These are phyloP conservation scores for Caenorhabditis becei DNA, from an alignment of 2,888 invertebrate genomes.

Conservation along the genomic window DNA sequence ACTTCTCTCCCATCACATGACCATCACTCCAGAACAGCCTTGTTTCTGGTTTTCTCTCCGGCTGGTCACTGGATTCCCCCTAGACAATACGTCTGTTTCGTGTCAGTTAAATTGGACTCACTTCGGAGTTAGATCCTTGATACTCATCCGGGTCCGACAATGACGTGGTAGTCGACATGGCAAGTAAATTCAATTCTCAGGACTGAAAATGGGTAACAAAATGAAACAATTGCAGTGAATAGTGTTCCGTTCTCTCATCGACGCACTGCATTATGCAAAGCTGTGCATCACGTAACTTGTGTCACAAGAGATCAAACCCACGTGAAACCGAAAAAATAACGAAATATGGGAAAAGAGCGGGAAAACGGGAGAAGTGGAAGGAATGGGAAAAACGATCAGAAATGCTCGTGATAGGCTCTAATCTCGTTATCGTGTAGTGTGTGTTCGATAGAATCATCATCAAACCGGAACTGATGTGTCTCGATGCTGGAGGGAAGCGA, in stretches of 20 bases:
- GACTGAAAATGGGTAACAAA: conserved; percentile 33
- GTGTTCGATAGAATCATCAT: conserved; percentile 31
- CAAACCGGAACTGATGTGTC: conserved; percentile 50
- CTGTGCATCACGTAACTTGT: conserved; percentile 22
- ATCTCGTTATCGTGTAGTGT: conserved; percentile 31
- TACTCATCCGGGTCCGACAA: conserved; percentile 1
- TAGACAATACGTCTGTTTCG: not conserved
- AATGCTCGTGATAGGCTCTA: conserved; percentile 23
- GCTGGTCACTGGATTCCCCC: conserved; percentile 12
- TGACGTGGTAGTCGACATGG: conserved; percentile 23
- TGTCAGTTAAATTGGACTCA: not conserved
- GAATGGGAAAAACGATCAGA: not conserved
- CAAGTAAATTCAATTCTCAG: conserved; percentile 22
- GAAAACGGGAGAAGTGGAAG: not conserved
- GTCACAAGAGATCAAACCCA: conserved; percentile 35
- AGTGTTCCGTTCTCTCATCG: conserved; percentile 14
- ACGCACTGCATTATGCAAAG: conserved; percentile 20
- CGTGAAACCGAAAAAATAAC: conserved; percentile 12
- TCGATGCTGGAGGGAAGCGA: conserved; percentile 12
- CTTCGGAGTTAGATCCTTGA: conserved; percentile 17
- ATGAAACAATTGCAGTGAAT: not conserved
- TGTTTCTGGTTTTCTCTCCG: too few relatives aligned
- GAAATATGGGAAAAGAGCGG: conserved; percentile 3
- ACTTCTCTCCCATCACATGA: conserved; percentile 14
- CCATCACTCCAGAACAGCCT: conserved; percentile 53